A percentile compares a stretch with the other conserved stretches of the same genome.
Evolutionary conservation across 1,140 invertebrate genomes (phyloP).

Genomic region (Megalonaias nervosa): DNA sequence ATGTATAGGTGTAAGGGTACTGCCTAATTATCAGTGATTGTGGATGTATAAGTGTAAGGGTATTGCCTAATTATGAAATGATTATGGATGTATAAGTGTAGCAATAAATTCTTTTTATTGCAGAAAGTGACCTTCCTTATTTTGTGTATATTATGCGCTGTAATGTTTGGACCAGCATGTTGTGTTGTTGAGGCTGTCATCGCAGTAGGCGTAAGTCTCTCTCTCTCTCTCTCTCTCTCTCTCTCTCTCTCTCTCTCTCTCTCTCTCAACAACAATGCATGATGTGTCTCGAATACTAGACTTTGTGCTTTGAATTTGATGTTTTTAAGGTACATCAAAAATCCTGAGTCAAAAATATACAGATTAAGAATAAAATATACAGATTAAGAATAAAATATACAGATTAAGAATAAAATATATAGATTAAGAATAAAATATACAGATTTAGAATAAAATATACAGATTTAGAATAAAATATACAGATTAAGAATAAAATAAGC

Average conservation of each 20-base stretch:
- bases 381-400: too few relatives aligned
- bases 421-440: too few relatives aligned
- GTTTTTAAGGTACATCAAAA: not conserved
- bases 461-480: too few relatives aligned
- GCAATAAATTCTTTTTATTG: slow-evolving; percentile 5
- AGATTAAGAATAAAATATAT: too few relatives aligned
- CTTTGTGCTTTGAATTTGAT: not conserved
- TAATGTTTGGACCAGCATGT: slow-evolving; percentile 44
- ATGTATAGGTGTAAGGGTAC: not conserved
- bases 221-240: not conserved
- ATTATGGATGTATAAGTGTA: not conserved
- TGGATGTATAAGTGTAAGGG: too few relatives aligned
- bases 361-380: too few relatives aligned
- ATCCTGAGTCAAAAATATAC: not conserved
- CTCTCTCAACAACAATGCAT: not conserved
- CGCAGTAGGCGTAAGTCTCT: slow-evolving; percentile 37
- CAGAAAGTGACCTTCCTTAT: slow-evolving; percentile 50
- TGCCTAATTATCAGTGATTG: not conserved
- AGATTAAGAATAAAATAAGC: too few relatives aligned
- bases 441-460: too few relatives aligned
- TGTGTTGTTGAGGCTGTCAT: slow-evolving; percentile 32
- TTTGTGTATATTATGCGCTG: slow-evolving; percentile 44
- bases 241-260: not conserved
- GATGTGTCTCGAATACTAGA: not conserved
- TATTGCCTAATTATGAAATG: too few relatives aligned